phyloP scores from a whole-genome alignment of 2,113 vertebrate species.

The Centropristis striata region DNA sequence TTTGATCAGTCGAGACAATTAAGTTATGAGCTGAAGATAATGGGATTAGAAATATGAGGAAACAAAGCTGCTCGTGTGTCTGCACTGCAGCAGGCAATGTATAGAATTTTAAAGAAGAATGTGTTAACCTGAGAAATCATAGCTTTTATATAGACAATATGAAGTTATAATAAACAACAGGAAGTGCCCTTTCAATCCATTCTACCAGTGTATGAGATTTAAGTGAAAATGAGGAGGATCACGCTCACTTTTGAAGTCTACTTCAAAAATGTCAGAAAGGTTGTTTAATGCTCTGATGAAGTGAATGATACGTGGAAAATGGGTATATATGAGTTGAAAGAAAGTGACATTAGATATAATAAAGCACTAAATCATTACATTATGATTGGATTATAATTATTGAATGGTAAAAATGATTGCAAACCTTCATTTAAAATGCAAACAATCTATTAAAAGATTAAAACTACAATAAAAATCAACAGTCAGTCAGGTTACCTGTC shows the following conservation, averaged over 20 bases:
- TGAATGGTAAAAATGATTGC: background rate
- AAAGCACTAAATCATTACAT: conserved; percentile 24
- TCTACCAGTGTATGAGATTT: conserved; percentile 21
- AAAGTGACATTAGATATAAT: conserved; percentile 6
- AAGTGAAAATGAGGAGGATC: conserved; percentile 27
- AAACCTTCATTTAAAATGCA: too few relatives aligned
- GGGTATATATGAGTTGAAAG: conserved; percentile 23
- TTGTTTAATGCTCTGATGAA: conserved; percentile 46
- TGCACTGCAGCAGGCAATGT: background rate
- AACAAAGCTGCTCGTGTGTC: background rate
- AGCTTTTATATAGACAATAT: conserved; percentile 11
- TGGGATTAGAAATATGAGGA: conserved; percentile 28
- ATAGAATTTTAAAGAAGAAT: background rate
- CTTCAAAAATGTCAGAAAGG: conserved; percentile 71
- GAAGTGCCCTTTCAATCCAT: conserved; percentile 54
- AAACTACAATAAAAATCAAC: background rate
- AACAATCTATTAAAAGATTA: background rate
- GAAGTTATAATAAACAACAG: too few relatives aligned
- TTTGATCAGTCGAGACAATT: conserved; percentile 54
- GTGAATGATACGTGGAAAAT: conserved; percentile 45
- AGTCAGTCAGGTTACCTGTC: conserved; percentile 57
- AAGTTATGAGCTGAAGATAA: conserved; percentile 46
- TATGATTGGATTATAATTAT: conserved; percentile 26
- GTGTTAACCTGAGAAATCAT: background rate
- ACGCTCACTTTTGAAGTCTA: conserved; percentile 72